Base-by-base conservation (phyloP, 1,140 invertebrate species). In the Asobara japonica region DNA sequence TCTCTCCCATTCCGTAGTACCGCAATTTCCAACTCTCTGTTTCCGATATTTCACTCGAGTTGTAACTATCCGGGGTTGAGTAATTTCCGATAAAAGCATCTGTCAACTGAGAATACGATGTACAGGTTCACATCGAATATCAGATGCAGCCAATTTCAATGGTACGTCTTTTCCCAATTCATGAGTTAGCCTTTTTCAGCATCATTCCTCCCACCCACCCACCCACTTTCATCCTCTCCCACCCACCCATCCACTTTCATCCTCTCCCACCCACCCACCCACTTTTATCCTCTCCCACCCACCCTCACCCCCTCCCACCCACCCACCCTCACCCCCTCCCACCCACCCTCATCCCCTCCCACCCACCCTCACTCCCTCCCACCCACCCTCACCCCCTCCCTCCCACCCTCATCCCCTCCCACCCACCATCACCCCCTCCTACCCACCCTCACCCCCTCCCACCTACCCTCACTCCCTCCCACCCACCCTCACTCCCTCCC, bases 51-150 rank as follows among this genome's bases (percentile, higher is more conserved):
- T 56, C 51, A 25, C 51, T 25, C 13, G 11, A 56, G 18, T 22
- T 56, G 20, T 56, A 16, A 45, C 41, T 56, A 10, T 56, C 51
- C 51, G 18, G 22, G 51, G 20, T 56, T 56, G 51, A 56, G 51
- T 56, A 56, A 56, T 56, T 56, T 56, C 51, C 22, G 25, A 56
- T 56, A 56, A 56, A 56, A 56, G 51, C 51, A 56, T 11, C 51
- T 56, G 25, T 18, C 22, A 22, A 56, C 51, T 27, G 22, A 27
- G 20, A 56, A 56, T 56, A 18, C 51, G 51, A 56, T 45, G 22
- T 56, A 56, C 18, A 56, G 51, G 13, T 13, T 25, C 51, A 27
- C 18, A 56, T 8, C 22, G 51, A 56, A 56, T 56, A 56, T 56
- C 51, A 56, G 18, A 56, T 22, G 11, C 13, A 56, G 51, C 51